Evolutionary conservation across 2,113 vertebrate species (phyloP).

Genomic region (Pterocles orientalis): DNA sequence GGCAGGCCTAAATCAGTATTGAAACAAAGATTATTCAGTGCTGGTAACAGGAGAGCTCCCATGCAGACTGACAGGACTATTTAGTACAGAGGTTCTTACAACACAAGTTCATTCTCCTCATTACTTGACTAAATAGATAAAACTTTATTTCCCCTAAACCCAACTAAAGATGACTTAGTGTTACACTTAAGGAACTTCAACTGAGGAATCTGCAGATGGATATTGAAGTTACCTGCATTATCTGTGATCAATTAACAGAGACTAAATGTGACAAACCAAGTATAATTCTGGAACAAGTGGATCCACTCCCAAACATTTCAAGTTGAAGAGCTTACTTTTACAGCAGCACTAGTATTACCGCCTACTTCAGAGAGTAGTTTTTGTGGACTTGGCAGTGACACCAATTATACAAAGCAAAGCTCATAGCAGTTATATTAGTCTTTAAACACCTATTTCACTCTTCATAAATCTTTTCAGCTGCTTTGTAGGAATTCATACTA

Average conservation of each 20-base stretch:
- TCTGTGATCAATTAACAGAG: not conserved
- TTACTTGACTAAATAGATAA: not conserved
- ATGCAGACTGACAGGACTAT: not conserved
- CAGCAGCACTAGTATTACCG: not conserved
- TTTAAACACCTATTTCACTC: too few species aligned
- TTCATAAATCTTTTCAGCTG: not conserved
- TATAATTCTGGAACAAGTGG: not conserved
- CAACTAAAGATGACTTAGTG: not conserved
- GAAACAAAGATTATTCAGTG: fast-evolving
- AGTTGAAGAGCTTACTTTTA: too few species aligned
- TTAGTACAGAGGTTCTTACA: not conserved
- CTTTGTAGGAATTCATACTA: fast-evolving
- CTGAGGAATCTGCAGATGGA: fast-evolving
- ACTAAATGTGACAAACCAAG: not conserved
- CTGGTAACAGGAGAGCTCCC: fast-evolving
- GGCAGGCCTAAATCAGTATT: fast-evolving
- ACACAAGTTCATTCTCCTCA: fast-evolving
- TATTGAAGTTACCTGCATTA: not conserved
- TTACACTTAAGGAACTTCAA: not conserved
- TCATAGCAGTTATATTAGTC: fast-evolving
- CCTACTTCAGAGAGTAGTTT: not conserved
- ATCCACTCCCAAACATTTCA: not conserved
- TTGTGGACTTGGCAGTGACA: fast-evolving
- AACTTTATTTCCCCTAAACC: not conserved
- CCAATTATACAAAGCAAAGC: not conserved